Conservation (phyloP, 1,140 invertebrate species). For the Semibalanus balanoides region DNA sequence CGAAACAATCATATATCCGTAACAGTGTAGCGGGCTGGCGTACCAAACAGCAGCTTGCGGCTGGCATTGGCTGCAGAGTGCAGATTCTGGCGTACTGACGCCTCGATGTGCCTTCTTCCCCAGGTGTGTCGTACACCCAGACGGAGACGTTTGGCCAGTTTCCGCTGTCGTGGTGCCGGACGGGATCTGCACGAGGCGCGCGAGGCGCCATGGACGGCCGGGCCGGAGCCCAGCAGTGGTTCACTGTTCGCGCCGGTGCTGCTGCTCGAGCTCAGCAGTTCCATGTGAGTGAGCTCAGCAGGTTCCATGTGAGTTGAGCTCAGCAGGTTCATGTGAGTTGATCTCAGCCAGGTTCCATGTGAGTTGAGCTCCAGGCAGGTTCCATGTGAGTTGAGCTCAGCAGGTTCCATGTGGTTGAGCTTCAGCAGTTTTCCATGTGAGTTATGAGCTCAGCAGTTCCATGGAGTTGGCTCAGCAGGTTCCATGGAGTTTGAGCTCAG, state of each 20-base stretch:
- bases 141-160: constrained; percentile 4
- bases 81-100: too few relatives aligned
- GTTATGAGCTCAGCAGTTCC: constrained; percentile 26
- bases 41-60: too few relatives aligned
- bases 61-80: too few relatives aligned
- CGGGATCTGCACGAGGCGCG: not conserved
- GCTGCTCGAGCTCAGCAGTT: not conserved
- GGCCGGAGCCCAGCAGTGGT: constrained; percentile 30
- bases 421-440: too few relatives aligned
- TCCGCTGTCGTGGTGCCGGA: not conserved
- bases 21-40: too few relatives aligned
- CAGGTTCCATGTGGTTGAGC: not conserved
- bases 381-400: too few relatives aligned
- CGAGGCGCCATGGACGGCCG: constrained; percentile 9
- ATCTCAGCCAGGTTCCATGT: too few relatives aligned
- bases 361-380: not conserved
- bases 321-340: too few relatives aligned
- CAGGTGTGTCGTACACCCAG: not conserved
- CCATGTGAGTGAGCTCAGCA: not conserved
- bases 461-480: not conserved
- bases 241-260: constrained; percentile 7
- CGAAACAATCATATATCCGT: too few relatives aligned
- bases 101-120: constrained; percentile 12
- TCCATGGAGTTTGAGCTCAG: not conserved
- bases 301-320: not conserved